Evolutionary conservation across 2,113 vertebrate species (phyloP).

Genomic region (Lepus americanus): DNA sequence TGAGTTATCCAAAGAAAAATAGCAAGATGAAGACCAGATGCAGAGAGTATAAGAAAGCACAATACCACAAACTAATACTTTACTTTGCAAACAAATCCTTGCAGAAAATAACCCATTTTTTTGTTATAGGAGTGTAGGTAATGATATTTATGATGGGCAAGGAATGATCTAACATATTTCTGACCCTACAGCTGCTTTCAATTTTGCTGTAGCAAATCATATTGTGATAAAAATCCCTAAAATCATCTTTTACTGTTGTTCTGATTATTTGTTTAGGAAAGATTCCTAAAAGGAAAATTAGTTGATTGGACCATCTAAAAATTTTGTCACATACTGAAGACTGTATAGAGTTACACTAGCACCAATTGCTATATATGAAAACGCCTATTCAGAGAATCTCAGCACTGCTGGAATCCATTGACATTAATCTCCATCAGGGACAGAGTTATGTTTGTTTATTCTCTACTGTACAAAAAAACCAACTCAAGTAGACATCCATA

Average conservation of each 20-base stretch:
- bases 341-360: neutral
- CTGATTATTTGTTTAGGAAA: slow-evolving; percentile 27
- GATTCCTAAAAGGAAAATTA: neutral
- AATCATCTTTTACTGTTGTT: neutral
- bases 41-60: too few relatives aligned
- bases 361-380: neutral
- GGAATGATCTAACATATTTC: neutral
- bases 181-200: neutral
- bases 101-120: neutral
- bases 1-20: too few relatives aligned
- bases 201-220: slow-evolving; percentile 4
- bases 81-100: too few relatives aligned
- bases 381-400: neutral
- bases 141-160: neutral
- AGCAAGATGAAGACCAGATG: too few relatives aligned
- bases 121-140: neutral
- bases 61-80: too few relatives aligned
- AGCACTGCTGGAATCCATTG: neutral
- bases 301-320: neutral
- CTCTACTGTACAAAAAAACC: neutral
- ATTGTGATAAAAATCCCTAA: neutral
- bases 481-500: neutral
- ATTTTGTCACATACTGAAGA: neutral
- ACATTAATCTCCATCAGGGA: neutral
- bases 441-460: neutral